Evolutionary conservation across 2,113 vertebrate genomes (phyloP).

Genomic region (Indicator indicator): DNA sequence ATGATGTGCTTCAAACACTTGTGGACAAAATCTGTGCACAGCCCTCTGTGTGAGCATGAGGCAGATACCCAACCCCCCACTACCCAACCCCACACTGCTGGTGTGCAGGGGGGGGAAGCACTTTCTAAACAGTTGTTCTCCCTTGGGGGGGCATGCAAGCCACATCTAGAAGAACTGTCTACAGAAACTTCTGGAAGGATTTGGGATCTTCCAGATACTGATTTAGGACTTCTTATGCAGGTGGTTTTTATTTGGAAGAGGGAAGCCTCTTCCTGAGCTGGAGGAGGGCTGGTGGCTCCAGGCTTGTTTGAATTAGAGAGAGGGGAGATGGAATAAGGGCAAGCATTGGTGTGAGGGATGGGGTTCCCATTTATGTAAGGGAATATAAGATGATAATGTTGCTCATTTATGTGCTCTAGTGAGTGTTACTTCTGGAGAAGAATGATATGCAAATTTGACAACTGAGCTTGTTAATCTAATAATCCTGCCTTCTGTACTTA

Average conservation of each 20-base stretch:
- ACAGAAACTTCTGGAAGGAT: neutral
- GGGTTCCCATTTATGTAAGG: neutral
- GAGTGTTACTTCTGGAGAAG: neutral
- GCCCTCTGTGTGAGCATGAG: neutral
- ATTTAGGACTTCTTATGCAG: neutral
- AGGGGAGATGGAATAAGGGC: neutral
- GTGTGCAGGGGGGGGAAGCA: neutral
- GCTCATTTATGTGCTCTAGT: neutral
- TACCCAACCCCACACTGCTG: neutral
- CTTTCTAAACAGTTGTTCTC: neutral
- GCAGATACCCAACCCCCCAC: rapidly evolving
- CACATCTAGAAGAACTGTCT: neutral
- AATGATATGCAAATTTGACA: slow-evolving; percentile 48
- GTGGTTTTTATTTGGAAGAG: neutral
- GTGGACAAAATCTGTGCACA: neutral
- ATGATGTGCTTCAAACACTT: neutral
- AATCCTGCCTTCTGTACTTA: slow-evolving; percentile 30
- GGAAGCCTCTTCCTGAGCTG: neutral
- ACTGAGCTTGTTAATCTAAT: slow-evolving; percentile 36
- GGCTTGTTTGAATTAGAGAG: neutral
- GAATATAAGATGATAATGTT: neutral
- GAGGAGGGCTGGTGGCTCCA: neutral
- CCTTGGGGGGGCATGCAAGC: neutral
- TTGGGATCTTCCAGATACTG: neutral
- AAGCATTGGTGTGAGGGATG: neutral